Base-by-base conservation (phyloP, 1,140 invertebrate species). In the Cotesia typhae region DNA sequence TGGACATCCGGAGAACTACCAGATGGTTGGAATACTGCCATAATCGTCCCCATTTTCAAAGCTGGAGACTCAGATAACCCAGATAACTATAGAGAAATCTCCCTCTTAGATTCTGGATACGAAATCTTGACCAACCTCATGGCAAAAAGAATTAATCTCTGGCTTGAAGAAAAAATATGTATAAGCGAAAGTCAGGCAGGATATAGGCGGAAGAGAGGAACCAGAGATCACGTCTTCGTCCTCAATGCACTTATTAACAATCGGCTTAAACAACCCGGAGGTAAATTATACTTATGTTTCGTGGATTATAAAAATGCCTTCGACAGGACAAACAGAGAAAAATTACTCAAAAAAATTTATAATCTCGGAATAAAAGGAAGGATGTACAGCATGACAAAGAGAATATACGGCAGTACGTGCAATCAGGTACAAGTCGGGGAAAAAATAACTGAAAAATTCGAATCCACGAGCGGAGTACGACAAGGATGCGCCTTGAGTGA, bases 151-250 rank as follows among this genome's bases (percentile, higher is more conserved):
- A 4, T 65, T 6, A 14, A 10, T 4, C 6, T 35, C 17, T 71
- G 69, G 70, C 1, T 53, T 12, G 70, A 72, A 9, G 14, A 60
- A 51, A 52, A 59, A 1, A 35, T 28, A 12, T 14, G 36, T 53
- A 4, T 76, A 12, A 57, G 52, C 1, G 60, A 70, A 20, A 74
- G 17, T 1, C 70, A 71, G 35, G 63, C 66, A 69, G 69, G 65
- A 4, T 74, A 71, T 47, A 76, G 69, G 10, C 47, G 5, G 55
- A 38, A 51, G 4, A 74, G 59, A 57, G 60, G 38, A 2, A 66
- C 64, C 2, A 66, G 64, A 51, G 69, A 74, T 4, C 65, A 28
- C 20, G 20, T 28, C 20, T 28, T 28, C 20, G 20, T 28, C 20
- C 20, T 28, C 20, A 28, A 28, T 10, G 52, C 60, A 9, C 0